Base-by-base conservation (phyloP, 1,140 invertebrate species). In the Scylla paramamosain region DNA sequence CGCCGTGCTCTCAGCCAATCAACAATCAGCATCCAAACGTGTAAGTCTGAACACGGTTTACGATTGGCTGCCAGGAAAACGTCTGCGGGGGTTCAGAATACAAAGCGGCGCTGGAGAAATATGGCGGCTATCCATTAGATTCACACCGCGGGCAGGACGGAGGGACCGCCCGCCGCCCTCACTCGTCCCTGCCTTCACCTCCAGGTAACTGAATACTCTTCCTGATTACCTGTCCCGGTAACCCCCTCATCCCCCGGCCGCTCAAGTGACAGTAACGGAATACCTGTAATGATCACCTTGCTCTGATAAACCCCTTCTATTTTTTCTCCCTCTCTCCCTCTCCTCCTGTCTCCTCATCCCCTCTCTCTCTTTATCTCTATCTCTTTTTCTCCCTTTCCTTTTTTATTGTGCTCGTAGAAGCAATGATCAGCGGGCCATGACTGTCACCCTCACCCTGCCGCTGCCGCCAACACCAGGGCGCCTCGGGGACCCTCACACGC, bases 71-170 rank as follows among this genome's bases (percentile, higher is more conserved):
- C 52, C 46, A 16, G 4, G 0, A 12, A 29, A 93, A 25, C 92
- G 92, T 29, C 32, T 39, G 0, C 29, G 46, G 92, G 48, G 92
- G 31, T 86, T 87, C 92, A 93, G 92, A 93, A 93, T 93, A 93
- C 92, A 93, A 93, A 93, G 92, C 82, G 92, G 39, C 16, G 83
- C n/a, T n/a, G 32, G 92, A 93, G 92, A 93, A 93, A 93, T 93
- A 93, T 93, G 83, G 92, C 92, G 83, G 20, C 92, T 83, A 93
- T 93, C 83, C 92, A 93, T 93, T 93, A 93, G 84, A n/a, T 93
- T 93, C 92, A 93, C 92, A 93, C 92, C 83, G n/a, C 82, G 92
- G 92, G 92, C 83, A 48, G 82, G 84, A n/a, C 31, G 20, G 31
- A 39, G 77, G 67, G 29, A 92, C 82, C 82, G 92, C 92, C 84